Evolutionary conservation across 1,140 invertebrate species (phyloP).

Genomic region (Araneus ventricosus): DNA sequence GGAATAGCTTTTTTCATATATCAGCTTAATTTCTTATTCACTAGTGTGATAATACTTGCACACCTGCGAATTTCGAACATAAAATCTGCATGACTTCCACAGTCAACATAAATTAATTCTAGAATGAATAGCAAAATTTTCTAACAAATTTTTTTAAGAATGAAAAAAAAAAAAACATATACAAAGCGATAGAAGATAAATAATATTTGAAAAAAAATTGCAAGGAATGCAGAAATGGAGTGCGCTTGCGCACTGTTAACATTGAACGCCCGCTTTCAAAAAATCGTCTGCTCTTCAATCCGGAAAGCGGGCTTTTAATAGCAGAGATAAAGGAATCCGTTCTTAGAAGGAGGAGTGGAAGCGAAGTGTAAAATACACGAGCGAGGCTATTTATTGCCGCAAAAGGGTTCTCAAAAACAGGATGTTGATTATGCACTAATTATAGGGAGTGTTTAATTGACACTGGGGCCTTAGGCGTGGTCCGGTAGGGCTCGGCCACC

Average conservation of each 20-base stretch:
- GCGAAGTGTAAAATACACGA: conserved; percentile 6
- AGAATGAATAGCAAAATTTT: too few species aligned
- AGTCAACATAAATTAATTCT: too few species aligned
- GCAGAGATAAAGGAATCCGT: background rate
- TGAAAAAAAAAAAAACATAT: too few species aligned
- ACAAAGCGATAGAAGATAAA: too few species aligned
- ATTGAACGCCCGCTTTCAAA: background rate
- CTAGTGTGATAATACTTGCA: too few species aligned
- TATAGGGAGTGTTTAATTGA: conserved; percentile 74
- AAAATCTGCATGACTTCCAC: too few species aligned
- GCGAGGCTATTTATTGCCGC: conserved; percentile 60
- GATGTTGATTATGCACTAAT: conserved; percentile 74
- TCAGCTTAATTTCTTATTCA: too few species aligned
- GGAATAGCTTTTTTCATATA: too few species aligned
- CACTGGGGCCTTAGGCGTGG: conserved; percentile 58
- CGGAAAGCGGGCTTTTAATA: conserved; percentile 38
- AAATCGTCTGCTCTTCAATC: background rate
- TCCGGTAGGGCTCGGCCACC: conserved; percentile 15
- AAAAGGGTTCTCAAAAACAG: conserved; percentile 68
- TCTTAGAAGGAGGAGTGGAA: background rate
- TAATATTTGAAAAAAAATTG: too few species aligned
- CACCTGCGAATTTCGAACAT: too few species aligned
- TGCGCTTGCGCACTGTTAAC: background rate
- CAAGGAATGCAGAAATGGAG: too few species aligned
- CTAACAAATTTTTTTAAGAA: too few species aligned